Evolutionary conservation across 1,140 invertebrate genomes (phyloP), one percentile per base, ranked within the genome.

Genomic region (Chymomyza costata): DNA sequence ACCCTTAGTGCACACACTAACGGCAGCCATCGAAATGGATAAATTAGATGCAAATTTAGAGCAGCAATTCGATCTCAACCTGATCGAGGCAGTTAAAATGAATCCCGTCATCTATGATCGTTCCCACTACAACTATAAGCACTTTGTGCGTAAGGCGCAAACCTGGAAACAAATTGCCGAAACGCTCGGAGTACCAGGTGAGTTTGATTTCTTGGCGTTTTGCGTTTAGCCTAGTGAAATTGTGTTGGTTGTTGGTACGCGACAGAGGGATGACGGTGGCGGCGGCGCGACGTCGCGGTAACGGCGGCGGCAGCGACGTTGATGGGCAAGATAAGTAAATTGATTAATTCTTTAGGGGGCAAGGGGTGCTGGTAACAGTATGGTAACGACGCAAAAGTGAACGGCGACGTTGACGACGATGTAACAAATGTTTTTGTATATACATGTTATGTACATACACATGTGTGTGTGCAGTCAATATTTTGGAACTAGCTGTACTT

Each of bases 61-160:
- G 50, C 82, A 84, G 54, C 82, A 83, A 62, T 84, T 84, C 60
- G 82, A 84, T 82, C 69, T 84, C 37, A 84, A 82, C 62, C 68
- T 84, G 15, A 84, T 84, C 38, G 82, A 84, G 44, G 82, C 82
- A 15, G 82, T 84, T 15, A 84, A 84, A 63, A 58, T 84, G 58
- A 84, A 84, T 78, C 82, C 82, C 41, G 82, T 84, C 31, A 84
- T 84, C 49, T 84, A 84, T 54, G 82, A 84, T 66, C 83, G 82
- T 30, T 84, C 82, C 13, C 82, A 84, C 55, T 84, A 84, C 51
- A 84, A 84, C 46, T 84, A 84, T 52, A 84, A 84, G 48, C 82
- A 84, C 52, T 84, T 84, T 46, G 82, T 84, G 46, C 64, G 82
- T 34, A 84, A 84, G 60, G 82, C 82, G 16, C 82, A 84, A 46